These are phyloP conservation scores for Mayetiola destructor DNA, from an alignment of 2,888 invertebrate genomes.

Conservation along the genomic window DNA sequence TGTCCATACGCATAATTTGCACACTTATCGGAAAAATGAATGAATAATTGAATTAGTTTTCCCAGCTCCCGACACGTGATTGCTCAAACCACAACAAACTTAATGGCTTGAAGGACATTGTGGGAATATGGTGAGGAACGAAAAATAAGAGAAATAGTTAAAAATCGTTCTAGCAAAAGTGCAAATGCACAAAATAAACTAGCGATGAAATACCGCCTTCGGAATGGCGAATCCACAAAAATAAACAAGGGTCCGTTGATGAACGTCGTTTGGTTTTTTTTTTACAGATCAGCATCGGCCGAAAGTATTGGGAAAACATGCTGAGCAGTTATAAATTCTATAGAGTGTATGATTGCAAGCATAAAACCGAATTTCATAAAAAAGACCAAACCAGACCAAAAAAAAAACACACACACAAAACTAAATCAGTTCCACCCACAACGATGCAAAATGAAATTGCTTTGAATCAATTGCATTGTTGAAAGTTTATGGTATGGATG, in stretches of 20 bases:
- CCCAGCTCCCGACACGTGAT: no score
- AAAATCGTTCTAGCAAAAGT: not conserved
- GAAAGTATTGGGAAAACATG: slow-evolving; percentile 6
- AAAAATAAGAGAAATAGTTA: no score
- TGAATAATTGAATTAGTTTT: no score
- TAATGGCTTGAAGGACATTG: no score
- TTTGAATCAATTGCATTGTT: not conserved
- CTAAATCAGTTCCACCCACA: slow-evolving; percentile 2
- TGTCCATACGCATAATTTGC: no score
- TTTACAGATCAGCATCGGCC: not conserved
- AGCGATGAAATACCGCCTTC: slow-evolving; percentile 8
- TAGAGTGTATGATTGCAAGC: not conserved
- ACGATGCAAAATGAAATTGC: not conserved
- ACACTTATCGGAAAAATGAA: no score
- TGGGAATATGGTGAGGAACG: no score
- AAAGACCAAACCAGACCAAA: not conserved
- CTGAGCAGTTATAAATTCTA: slow-evolving; percentile 4
- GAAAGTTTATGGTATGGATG: not conserved
- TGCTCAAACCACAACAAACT: no score
- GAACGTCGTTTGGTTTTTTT: not conserved
- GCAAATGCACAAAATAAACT: not conserved
- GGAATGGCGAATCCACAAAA: not conserved
- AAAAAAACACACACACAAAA: no score
- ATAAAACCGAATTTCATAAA: no score
- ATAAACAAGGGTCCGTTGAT: slow-evolving; percentile 5